A percentile compares a stretch with the other conserved stretches of the same genome.
Conservation (phyloP, 1,140 invertebrate genomes). For the Microplitis demolitor region DNA sequence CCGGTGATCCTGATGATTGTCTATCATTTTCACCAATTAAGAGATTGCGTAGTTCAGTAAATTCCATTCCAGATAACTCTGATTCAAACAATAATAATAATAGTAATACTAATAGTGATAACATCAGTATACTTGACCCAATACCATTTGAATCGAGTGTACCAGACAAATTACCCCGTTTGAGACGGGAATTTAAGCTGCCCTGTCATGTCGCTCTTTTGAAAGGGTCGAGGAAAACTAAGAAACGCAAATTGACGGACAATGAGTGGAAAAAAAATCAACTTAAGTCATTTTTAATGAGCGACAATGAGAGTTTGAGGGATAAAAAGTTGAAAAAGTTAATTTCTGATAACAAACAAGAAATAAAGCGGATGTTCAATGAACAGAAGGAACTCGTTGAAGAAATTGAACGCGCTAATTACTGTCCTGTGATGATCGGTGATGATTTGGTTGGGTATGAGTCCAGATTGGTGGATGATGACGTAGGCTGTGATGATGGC, state of each 20-base stretch:
- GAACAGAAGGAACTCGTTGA: no score
- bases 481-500: no score
- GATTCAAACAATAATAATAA: constrained; percentile 19
- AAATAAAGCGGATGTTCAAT: no score
- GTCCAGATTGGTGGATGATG: no score
- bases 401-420: no score
- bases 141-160: constrained; percentile 43
- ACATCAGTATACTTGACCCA: constrained; percentile 24
- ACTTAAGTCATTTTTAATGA: not conserved
- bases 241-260: not conserved
- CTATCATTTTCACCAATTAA: not conserved
- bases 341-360: no score
- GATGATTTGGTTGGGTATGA: no score
- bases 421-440: no score
- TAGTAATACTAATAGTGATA: no score
- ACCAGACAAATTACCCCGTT: constrained; percentile 36
- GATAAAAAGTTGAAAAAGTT: not conserved
- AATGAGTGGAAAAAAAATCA: not conserved
- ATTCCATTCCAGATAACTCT: not conserved
- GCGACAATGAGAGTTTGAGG: no score
- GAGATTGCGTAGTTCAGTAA: constrained; percentile 19
- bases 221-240: constrained; percentile 9
- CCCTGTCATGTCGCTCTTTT: constrained; percentile 44
- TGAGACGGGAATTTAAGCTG: constrained; percentile 39
- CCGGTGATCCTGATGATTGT: constrained; percentile 17